phyloP scores from a whole-genome alignment of 2,888 invertebrate species.

The Dasysyrphus tricinctus region DNA sequence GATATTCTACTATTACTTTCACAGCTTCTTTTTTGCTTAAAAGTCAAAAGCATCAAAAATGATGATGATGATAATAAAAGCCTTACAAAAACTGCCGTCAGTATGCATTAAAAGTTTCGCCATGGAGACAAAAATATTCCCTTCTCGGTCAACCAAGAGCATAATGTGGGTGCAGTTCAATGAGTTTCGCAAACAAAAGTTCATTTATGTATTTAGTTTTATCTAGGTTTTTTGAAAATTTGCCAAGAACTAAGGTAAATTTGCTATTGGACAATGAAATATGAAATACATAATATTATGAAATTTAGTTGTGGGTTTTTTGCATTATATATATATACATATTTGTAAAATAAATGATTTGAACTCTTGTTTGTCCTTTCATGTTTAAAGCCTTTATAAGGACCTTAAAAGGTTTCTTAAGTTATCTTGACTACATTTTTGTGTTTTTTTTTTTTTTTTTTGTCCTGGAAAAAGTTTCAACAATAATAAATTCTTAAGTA shows the following conservation, averaged over 20 bases:
- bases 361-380: too few species aligned
- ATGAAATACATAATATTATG: background rate
- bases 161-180: background rate
- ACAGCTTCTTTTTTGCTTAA: background rate
- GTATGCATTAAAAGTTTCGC: background rate
- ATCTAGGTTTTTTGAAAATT: background rate
- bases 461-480: too few species aligned
- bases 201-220: conserved; percentile 2
- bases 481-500: too few species aligned
- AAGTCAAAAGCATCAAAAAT: background rate
- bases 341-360: background rate
- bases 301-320: background rate
- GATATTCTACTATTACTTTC: background rate
- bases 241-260: background rate
- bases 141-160: background rate
- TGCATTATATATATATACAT: too few species aligned
- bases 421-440: too few species aligned
- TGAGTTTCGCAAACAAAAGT: background rate
- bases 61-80: background rate
- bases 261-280: background rate
- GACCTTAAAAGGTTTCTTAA: too few species aligned
- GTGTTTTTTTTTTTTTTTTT: too few species aligned
- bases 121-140: background rate
- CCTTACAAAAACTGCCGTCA: background rate
- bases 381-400: too few species aligned